Conservation (phyloP, 2,888 invertebrate genomes). For the Desoria tigrina region DNA sequence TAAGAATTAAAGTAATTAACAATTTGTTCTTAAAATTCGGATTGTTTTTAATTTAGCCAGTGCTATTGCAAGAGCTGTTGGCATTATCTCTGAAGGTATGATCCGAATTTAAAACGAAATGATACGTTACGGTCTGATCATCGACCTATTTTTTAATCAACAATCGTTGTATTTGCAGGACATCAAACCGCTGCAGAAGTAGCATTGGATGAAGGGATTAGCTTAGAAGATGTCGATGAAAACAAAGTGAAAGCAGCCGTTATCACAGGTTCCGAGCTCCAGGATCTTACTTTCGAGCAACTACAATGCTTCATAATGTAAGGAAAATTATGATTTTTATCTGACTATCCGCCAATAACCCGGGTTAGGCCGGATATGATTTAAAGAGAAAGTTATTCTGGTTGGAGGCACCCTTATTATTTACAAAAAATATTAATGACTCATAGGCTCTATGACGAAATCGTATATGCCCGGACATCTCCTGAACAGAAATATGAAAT, state of each 20-base stretch:
- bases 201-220: conserved; percentile 44
- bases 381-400: too few relatives aligned
- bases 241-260: conserved; percentile 44
- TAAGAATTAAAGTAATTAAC: too few relatives aligned
- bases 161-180: neutral
- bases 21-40: too few relatives aligned
- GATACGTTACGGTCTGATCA: neutral
- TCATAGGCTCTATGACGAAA: conserved; percentile 6
- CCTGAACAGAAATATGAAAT: conserved; percentile 19
- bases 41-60: conserved; percentile 4
- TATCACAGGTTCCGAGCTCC: conserved; percentile 45
- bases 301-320: conserved; percentile 62
- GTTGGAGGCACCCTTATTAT: neutral
- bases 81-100: conserved; percentile 20
- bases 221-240: conserved; percentile 53
- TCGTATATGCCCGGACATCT: conserved; percentile 12
- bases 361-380: too few relatives aligned
- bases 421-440: neutral
- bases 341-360: neutral
- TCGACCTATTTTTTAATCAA: neutral
- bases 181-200: conserved; percentile 3
- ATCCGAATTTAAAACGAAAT: neutral
- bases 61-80: conserved; percentile 24
- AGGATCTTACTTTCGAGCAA: conserved; percentile 55
- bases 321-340: neutral